These are phyloP conservation scores for Macrosteles quadrilineatus DNA, from an alignment of 1,140 invertebrate species.

Conservation along the genomic window DNA sequence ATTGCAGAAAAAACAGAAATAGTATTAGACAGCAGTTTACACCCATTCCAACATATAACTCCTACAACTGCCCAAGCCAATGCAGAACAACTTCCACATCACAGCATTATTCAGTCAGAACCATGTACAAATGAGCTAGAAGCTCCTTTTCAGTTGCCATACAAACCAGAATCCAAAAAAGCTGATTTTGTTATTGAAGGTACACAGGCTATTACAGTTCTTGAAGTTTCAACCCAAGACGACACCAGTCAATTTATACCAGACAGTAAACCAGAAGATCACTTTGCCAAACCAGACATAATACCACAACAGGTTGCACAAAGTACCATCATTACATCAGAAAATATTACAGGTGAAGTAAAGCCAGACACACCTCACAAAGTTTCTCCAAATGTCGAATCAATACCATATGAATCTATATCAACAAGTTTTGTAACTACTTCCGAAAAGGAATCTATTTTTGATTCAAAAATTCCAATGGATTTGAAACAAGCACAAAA, in stretches of 20 bases:
- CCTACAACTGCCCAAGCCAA: slow-evolving; percentile 44
- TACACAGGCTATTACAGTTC: slow-evolving; percentile 40
- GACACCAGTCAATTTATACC: slow-evolving; percentile 33
- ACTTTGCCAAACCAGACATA: slow-evolving; percentile 52
- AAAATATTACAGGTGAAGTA: slow-evolving; percentile 32
- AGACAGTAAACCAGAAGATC: slow-evolving; percentile 29
- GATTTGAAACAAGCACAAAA: slow-evolving; percentile 50
- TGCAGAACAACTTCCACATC: slow-evolving; percentile 47
- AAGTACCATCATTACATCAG: slow-evolving; percentile 47
- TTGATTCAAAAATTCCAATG: slow-evolving; percentile 46
- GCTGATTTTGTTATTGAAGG: slow-evolving; percentile 43
- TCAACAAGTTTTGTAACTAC: slow-evolving; percentile 35
- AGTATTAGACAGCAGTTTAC: slow-evolving; percentile 45
- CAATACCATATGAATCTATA: slow-evolving; percentile 38
- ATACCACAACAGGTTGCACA: slow-evolving; percentile 54
- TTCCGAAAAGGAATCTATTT: slow-evolving; percentile 49
- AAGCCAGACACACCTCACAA: slow-evolving; percentile 20
- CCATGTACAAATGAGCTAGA: slow-evolving; percentile 42
- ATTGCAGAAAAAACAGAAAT: slow-evolving; percentile 48
- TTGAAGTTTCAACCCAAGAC: slow-evolving; percentile 41
- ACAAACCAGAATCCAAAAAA: slow-evolving; percentile 38
- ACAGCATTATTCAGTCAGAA: slow-evolving; percentile 47
- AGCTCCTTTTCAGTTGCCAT: slow-evolving; percentile 34
- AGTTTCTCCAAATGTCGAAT: slow-evolving; percentile 33
- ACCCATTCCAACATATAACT: slow-evolving; percentile 42